phyloP scores from a whole-genome alignment of 2,797 vertebrate genomes.

The Cyprinodon diabolis region DNA sequence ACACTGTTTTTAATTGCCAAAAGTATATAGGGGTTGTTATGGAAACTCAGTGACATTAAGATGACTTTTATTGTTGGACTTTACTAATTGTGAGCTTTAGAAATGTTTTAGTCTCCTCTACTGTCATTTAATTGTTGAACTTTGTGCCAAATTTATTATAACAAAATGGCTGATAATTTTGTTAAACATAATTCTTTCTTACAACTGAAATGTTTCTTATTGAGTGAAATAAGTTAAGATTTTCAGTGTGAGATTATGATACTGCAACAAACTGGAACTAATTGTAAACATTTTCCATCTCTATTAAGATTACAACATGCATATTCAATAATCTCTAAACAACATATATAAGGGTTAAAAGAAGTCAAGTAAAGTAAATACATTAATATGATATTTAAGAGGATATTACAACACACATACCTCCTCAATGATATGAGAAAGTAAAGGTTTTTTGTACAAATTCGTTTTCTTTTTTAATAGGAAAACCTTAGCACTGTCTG shows the following conservation, averaged over 20 bases:
- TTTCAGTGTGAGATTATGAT: neutral
- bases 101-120: neutral
- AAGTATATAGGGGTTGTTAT: neutral
- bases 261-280: neutral
- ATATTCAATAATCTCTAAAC: neutral
- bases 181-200: too few relatives aligned
- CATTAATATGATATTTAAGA: neutral
- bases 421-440: neutral
- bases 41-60: neutral
- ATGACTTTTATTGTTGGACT: neutral
- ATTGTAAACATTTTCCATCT: neutral
- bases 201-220: neutral
- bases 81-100: neutral
- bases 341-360: neutral
- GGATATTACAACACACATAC: neutral
- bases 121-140: too few relatives aligned
- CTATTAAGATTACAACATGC: neutral
- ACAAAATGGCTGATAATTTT: too few relatives aligned
- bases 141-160: too few relatives aligned
- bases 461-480: neutral
- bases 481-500: conserved; percentile 18
- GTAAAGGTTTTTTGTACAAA: neutral
- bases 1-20: neutral
- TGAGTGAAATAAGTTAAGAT: neutral
- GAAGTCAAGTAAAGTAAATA: neutral